Base-by-base conservation (phyloP, 64 coral and sea anemone genomes). In the Montipora foliosa region DNA sequence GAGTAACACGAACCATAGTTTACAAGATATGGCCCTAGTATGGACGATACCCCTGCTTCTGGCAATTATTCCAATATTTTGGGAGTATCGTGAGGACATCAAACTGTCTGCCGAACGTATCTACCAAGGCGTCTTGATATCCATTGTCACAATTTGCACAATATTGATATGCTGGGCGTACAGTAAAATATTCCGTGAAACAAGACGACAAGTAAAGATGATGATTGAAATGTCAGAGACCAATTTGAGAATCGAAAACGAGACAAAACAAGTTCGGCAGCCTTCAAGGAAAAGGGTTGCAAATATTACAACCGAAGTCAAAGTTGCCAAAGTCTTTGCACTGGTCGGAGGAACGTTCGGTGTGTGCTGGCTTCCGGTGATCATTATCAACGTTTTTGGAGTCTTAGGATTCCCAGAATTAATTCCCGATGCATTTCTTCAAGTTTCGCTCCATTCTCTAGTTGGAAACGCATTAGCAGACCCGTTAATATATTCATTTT, bases 291-390 rank as follows among this genome's bases (percentile, higher is more conserved):
- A 72, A 47, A 66, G 79, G 2, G 88, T 85, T 6, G 45, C 67
- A 21, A 96, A 90, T 21, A 73, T 96, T 25, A 74, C 92, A 29
- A 87, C 47, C 6, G 95, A 96, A 74, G 92, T 96, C 10, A 93
- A 93, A 77, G 95, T 88, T 0, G 91, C 92, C 5, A 96, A 96
- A 84, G 87, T 96, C 20, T 96, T 96, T 62, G 95, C 95, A 44
- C n/a, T 96, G 37, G 76, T 96, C 10, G 90, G 89, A 37, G 67
- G 79, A 8, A 94, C 92, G 2, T 96, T 96, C 49, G 79, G 73
- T 49, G 88, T 96, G 6, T 96, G 91, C 44, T 96, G 95, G 95
- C 78, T 94, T 29, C 95, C 95, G 44, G 74, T 93, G 14, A 96
- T 96, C 60, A 86, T 96, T 9, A 96, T 96, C 0, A 96, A 96